Evolutionary conservation across 2,113 vertebrate genomes (phyloP), one percentile per base, ranked within the genome.

Genomic region (Caranx melampygus): DNA sequence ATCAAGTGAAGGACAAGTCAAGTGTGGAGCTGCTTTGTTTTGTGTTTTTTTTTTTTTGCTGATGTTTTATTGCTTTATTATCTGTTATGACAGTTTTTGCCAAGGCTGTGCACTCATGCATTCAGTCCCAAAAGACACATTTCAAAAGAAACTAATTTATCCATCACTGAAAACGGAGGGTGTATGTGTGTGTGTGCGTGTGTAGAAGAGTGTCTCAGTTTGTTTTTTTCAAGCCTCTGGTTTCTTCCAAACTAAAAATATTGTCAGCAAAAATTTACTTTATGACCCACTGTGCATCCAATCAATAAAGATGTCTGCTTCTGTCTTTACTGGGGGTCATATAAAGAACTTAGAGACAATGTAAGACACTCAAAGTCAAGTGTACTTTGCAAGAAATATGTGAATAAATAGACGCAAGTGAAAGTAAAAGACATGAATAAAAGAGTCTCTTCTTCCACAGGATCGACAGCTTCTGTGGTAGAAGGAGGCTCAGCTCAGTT

Each of bases 61-160:
- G 13, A 52, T 13, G 3, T 47, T 71, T 37, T 65, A 5, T 13
- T 52, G 10, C 16, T 69, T 81, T 47, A 40, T 62, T 35, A 47
- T 64, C 33, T 51, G 8, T 52, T 44, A 0, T 75, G 72, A 58
- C 72, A 76, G 42, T 59, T 64, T 70, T 75, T 16, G 9, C 63
- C 20, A 37, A n/a, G 63, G 31, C 54, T 47, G 37, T 31, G 26
- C 6, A 11, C 4, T 49, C 52, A 42, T 54, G 71, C n/a, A 52
- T 65, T 59, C 6, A 49, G 0, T 51, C 20, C 60, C 10, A 21
- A 68, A 49, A n/a, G 15, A 37, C n/a, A 63, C 18, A 16, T 70
- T 58, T 72, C 21, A 42, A 54, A 66, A 68, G 35, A 54, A 33
- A 10, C 45, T 62, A 10, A 55, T 74, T 54, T 62, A 55, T 67